These are phyloP conservation scores for Drosophila setosimentum DNA, from an alignment of 2,888 invertebrate genomes.

Conservation along the genomic window DNA sequence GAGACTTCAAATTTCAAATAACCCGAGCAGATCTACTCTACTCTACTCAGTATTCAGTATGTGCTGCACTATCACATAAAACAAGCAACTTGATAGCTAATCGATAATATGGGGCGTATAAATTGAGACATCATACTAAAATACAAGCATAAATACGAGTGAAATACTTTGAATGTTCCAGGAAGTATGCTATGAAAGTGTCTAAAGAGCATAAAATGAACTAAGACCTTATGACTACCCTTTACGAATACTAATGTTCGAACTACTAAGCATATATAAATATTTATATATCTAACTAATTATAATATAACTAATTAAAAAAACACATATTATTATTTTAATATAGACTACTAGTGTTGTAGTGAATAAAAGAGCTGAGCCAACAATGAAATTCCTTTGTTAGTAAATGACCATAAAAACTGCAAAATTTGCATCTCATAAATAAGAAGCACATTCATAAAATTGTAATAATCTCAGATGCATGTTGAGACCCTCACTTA, in stretches of 20 bases:
- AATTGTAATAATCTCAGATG: not conserved
- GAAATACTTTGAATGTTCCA: slow-evolving; percentile 4
- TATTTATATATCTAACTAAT: not conserved
- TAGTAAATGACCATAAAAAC: too few species aligned
- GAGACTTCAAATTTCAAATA: too few species aligned
- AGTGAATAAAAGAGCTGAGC: not conserved
- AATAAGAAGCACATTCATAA: not conserved
- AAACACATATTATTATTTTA: not conserved
- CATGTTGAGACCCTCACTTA: not conserved
- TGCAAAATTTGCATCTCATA: not conserved
- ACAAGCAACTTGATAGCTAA: not conserved
- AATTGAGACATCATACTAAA: not conserved
- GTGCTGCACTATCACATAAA: not conserved
- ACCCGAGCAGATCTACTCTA: not conserved
- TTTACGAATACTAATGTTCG: not conserved
- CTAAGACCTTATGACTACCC: too few species aligned
- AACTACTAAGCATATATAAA: not conserved
- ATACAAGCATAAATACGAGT: not conserved
- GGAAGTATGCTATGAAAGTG: slow-evolving; percentile 25
- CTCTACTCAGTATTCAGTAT: not conserved
- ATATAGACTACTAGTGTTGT: too few species aligned
- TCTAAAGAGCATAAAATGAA: not conserved
- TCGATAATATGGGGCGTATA: not conserved
- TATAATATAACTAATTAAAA: not conserved
- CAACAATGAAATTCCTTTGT: not conserved